Evolutionary conservation across 2,888 invertebrate species (phyloP).

Genomic region (Cheilosia soror): DNA sequence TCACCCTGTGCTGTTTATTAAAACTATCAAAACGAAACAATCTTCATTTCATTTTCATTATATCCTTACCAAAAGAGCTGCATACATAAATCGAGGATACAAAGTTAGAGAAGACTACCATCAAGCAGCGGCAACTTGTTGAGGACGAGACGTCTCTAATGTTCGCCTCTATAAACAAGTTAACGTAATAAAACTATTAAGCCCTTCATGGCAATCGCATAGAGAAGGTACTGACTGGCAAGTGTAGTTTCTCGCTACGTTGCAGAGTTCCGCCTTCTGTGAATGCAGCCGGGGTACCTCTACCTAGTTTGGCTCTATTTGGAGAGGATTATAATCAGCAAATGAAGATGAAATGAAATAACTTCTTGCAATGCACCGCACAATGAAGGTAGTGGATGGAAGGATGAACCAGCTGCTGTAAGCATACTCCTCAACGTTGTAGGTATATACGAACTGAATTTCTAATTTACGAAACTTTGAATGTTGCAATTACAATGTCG

Average conservation of each 20-base stretch:
- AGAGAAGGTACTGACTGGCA: constrained; percentile 17
- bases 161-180: constrained; percentile 53
- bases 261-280: constrained; percentile 13
- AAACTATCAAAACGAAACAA: constrained; percentile 74
- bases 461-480: constrained; percentile 67
- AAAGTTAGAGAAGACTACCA: constrained; percentile 16
- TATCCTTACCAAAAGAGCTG: constrained; percentile 37
- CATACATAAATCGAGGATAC: constrained; percentile 50
- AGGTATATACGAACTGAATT: constrained; percentile 51
- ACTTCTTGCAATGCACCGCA: constrained; percentile 48
- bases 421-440: constrained; percentile 47
- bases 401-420: constrained; percentile 13
- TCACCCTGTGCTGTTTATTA: constrained; percentile 60
- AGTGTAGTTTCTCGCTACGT: constrained; percentile 41
- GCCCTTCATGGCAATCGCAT: constrained; percentile 56
- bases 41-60: constrained; percentile 70
- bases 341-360: constrained; percentile 75
- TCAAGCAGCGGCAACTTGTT: constrained; percentile 58
- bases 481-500: constrained; percentile 62
- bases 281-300: constrained; percentile 16
- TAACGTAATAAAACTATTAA: constrained; percentile 74
- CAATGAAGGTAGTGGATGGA: not conserved
- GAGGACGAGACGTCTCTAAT: constrained; percentile 59
- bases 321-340: constrained; percentile 70
- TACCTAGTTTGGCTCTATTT: constrained; percentile 20